phyloP scores from a whole-genome alignment of 2,797 vertebrate genomes.

The Momotus momota region DNA sequence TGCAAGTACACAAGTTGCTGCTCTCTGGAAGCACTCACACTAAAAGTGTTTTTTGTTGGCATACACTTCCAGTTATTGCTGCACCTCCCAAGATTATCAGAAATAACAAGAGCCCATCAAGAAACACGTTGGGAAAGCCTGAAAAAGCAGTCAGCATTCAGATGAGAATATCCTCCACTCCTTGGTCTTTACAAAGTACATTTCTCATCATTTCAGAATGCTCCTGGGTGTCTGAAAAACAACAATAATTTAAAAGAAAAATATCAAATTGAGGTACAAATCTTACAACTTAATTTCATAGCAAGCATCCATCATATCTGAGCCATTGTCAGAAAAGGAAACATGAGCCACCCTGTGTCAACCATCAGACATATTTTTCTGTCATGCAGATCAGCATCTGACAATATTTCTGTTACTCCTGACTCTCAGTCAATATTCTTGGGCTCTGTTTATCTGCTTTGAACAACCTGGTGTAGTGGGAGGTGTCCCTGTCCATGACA shows the following conservation, averaged over 20 bases:
- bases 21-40: slow-evolving; percentile 4
- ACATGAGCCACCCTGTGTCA: background rate
- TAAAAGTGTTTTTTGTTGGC: slow-evolving; percentile 8
- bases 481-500: too few relatives aligned
- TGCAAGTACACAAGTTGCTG: background rate
- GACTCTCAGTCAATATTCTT: background rate
- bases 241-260: background rate
- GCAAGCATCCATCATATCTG: background rate
- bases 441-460: background rate
- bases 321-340: background rate
- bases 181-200: background rate
- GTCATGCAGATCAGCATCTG: background rate
- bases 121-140: background rate
- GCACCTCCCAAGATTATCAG: background rate
- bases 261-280: background rate
- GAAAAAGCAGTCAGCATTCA: slow-evolving; percentile 1
- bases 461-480: too few relatives aligned
- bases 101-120: background rate
- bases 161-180: background rate
- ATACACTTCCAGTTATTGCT: background rate
- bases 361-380: background rate
- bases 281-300: background rate
- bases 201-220: background rate
- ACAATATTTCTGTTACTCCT: background rate
- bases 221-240: background rate